Conservation (phyloP, 2,888 invertebrate species). For the Drosophila gaucha region DNA sequence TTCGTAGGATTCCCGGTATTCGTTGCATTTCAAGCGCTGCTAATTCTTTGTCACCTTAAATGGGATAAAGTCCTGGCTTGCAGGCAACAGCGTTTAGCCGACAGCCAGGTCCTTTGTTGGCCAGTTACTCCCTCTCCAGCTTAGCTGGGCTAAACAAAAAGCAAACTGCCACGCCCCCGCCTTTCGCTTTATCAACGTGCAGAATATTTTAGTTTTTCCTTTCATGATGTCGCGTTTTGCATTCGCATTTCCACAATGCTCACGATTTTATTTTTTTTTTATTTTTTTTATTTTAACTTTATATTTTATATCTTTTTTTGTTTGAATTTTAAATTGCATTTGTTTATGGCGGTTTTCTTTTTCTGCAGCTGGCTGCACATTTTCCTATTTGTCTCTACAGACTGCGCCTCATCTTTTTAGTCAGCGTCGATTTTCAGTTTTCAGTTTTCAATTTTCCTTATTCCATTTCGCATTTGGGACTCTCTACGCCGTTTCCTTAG, state of each 20-base stretch:
- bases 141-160: constrained; percentile 19
- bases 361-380: constrained; percentile 21
- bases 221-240: constrained; percentile 32
- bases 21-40: constrained; percentile 41
- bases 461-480: constrained; percentile 19
- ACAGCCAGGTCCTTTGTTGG: constrained; percentile 16
- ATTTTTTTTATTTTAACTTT: constrained; percentile 17
- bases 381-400: constrained; percentile 31
- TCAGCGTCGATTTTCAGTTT: constrained; percentile 24
- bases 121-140: not conserved
- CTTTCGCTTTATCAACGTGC: constrained; percentile 6
- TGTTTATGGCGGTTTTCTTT: constrained; percentile 35
- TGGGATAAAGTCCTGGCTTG: constrained; percentile 32
- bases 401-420: constrained; percentile 21
- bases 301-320: constrained; percentile 20
- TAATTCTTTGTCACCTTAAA: constrained; percentile 73
- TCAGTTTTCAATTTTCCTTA: constrained; percentile 17
- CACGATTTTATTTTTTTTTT: constrained; percentile 6
- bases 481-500: constrained; percentile 4
- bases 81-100: constrained; percentile 8
- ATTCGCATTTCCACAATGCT: constrained; percentile 41
- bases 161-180: not conserved
- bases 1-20: constrained; percentile 9
- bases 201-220: constrained; percentile 37
- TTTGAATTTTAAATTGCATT: constrained; percentile 69